Conservation (phyloP, 2,113 vertebrate species). For the Catharus bicknelli region DNA sequence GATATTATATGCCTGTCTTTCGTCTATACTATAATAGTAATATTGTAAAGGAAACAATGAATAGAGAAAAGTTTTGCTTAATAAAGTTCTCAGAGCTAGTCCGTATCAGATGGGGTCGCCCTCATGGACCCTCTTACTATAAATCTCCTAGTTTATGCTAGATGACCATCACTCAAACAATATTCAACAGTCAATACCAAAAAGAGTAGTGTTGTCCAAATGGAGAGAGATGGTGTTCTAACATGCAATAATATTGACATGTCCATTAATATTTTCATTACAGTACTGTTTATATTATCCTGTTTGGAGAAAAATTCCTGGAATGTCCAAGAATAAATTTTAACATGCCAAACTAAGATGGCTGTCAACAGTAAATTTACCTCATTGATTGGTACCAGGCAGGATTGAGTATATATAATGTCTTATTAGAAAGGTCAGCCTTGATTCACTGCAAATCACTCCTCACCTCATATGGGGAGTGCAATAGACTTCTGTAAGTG, state of each 20-base stretch:
- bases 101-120: not conserved
- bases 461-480: not conserved
- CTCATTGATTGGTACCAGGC: not conserved
- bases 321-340: not conserved
- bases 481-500: not conserved
- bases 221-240: not conserved
- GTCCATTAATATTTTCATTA: not conserved
- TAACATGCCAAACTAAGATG: not conserved
- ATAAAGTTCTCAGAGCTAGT: not conserved
- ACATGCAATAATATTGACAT: not conserved
- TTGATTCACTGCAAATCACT: not conserved
- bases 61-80: not conserved
- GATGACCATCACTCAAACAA: not conserved
- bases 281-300: not conserved
- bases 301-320: not conserved
- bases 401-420: not conserved
- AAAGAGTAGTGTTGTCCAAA: not conserved
- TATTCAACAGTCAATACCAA: not conserved
- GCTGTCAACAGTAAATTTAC: not conserved
- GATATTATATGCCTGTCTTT: not conserved
- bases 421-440: not conserved
- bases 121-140: not conserved
- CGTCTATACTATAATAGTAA: not conserved
- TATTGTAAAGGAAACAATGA: not conserved
- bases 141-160: not conserved